Conservation (phyloP, 2,113 vertebrate genomes). For the Grammomys surdaster region DNA sequence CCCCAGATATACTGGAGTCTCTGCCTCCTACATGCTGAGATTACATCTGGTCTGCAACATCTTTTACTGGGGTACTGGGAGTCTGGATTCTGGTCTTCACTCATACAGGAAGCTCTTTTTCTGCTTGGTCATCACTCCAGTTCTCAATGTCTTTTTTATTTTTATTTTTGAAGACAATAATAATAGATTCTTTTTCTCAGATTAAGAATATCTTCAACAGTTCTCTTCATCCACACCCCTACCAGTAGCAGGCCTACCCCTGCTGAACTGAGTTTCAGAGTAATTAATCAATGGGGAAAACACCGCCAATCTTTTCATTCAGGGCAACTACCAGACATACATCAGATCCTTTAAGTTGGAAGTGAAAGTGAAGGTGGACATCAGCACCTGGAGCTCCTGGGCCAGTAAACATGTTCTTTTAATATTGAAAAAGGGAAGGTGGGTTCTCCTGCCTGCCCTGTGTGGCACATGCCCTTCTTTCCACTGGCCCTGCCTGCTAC, state of each 20-base stretch:
- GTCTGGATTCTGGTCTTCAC: neutral
- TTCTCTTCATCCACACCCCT: neutral
- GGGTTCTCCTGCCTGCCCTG: neutral
- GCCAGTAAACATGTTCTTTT: neutral
- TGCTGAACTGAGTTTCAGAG: neutral
- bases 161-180: neutral
- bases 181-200: neutral
- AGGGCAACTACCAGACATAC: neutral
- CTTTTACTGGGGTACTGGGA: neutral
- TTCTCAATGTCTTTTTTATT: neutral
- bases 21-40: neutral
- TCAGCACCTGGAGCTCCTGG: neutral
- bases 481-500: neutral
- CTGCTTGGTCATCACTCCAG: neutral
- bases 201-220: neutral
- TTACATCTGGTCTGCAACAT: neutral
- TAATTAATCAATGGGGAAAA: neutral
- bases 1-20: neutral
- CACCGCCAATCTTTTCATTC: neutral
- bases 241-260: neutral
- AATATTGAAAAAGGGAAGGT: neutral
- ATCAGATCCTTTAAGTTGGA: neutral
- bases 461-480: no score
- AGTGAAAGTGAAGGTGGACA: neutral
- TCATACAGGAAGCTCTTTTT: neutral